Base-by-base conservation (phyloP, 2,797 vertebrate genomes). In the Anabacerthia variegaticeps region DNA sequence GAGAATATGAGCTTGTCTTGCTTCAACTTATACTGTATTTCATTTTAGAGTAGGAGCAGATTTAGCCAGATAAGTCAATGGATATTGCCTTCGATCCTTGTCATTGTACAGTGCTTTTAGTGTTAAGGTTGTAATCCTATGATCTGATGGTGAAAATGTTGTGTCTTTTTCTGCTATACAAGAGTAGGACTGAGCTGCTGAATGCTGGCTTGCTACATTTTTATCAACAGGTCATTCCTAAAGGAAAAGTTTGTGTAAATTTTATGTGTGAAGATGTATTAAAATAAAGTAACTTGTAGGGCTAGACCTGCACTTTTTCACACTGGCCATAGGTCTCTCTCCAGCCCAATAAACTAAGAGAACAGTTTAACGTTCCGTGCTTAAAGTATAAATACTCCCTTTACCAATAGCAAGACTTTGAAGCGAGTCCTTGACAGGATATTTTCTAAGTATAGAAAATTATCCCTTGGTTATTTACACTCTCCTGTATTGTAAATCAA, bases 31-130 rank as follows among this genome's bases (percentile, higher is more conserved):
- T 24, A 17, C 17, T 2, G 0, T 65, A 51, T 46, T 61, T 71
- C 3, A 2, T 67, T 56, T 78, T 51, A 74, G 12, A 36, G 8
- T 10, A 72, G 32, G 41, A 86, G 26, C 36, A 65, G 18, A 58
- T 68, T 59, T 65, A 81, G 21, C 17, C 28, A 49, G 32, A 6
- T 30, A 58, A 52, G 26, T 66, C 34, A 68, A 10, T 9, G 23
- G 4, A 5, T 41, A 39, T 36, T 28, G 7, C 19, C 27, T 88
- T 24, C 66, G 37, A 76, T 43, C 49, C 23, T 39, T 78, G 14
- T 37, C 37, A 7, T 34, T 0, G 0, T 22, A 37, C 1, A 2
- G 17, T 44, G 18, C 14, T 72, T 83, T 72, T 44, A 3, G 2
- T 30, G 27, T 11, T 18, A 44, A 0, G 1, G 7, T 11, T 66